phyloP scores from a whole-genome alignment of 92 coral and sea anemone species.

The Anthopleura xanthogrammica region DNA sequence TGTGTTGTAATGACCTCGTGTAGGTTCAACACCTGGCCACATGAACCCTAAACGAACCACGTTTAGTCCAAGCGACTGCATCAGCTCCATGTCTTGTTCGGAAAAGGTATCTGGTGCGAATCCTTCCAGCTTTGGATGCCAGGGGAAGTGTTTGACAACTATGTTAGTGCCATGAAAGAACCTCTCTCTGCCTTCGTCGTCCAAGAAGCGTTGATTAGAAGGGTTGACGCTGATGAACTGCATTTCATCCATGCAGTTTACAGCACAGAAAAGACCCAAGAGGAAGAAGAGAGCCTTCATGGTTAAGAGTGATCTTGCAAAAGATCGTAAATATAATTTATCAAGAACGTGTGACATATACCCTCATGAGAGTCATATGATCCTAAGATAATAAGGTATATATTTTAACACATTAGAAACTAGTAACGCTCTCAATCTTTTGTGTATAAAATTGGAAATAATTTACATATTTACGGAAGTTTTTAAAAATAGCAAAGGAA shows the following conservation, averaged over 20 bases:
- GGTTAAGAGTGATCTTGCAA: background rate
- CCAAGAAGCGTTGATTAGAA: slow-evolving; percentile 70
- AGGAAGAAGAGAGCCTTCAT: slow-evolving; percentile 1
- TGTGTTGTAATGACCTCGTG: slow-evolving; percentile 77
- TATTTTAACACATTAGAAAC: too few relatives aligned
- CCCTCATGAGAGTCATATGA: too few relatives aligned
- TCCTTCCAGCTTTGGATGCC: slow-evolving; percentile 91
- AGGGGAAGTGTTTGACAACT: slow-evolving; percentile 86
- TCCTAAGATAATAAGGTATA: too few relatives aligned
- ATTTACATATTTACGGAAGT: too few relatives aligned
- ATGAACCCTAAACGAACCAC: slow-evolving; percentile 91
- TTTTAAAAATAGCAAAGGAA: too few relatives aligned
- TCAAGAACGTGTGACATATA: background rate
- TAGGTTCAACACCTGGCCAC: slow-evolving; percentile 97
- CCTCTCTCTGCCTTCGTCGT: slow-evolving; percentile 75
- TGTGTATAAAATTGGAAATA: too few relatives aligned
- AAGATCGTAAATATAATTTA: background rate
- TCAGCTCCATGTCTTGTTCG: slow-evolving; percentile 87
- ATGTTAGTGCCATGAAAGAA: slow-evolving; percentile 94
- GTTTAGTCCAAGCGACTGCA: slow-evolving; percentile 89
- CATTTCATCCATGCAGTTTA: slow-evolving; percentile 6
- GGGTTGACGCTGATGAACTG: slow-evolving; percentile 38
- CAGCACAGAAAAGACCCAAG: background rate
- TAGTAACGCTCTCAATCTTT: too few relatives aligned
- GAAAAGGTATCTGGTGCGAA: slow-evolving; percentile 80